Conservation (phyloP, 2,113 vertebrate genomes). For the Petrocephalus microphthalmus region DNA sequence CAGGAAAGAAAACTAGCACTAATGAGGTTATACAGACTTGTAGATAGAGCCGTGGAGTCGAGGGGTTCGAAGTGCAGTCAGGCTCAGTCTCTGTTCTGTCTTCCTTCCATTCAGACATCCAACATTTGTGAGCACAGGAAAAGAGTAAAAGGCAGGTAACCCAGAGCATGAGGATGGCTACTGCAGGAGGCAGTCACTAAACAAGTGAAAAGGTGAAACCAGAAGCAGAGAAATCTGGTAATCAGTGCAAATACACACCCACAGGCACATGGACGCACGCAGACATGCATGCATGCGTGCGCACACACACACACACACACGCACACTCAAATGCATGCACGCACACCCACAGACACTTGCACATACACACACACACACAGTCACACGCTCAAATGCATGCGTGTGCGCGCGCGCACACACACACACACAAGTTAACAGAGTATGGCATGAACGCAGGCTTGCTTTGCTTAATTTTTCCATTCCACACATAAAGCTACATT, state of each 20-base stretch:
- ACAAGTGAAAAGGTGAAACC: not conserved
- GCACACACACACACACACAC: slow-evolving; percentile 4
- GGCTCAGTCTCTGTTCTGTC: not conserved
- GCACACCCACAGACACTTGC: not conserved
- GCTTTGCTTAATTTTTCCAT: slow-evolving; percentile 23
- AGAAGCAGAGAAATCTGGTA: not conserved
- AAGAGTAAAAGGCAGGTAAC: not conserved
- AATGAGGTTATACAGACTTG: not conserved
- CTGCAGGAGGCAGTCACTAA: not conserved
- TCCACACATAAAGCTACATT: slow-evolving; percentile 39
- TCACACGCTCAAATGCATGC: not conserved
- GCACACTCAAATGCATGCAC: not conserved
- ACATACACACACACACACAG: too few species aligned
- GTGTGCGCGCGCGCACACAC: not conserved
- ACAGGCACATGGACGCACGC: not conserved
- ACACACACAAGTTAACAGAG: not conserved
- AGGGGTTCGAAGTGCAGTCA: not conserved
- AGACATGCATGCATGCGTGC: not conserved
- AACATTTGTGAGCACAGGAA: not conserved
- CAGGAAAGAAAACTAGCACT: slow-evolving; percentile 6
- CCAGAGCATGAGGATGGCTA: not conserved
- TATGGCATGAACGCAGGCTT: slow-evolving; percentile 3
- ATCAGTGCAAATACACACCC: not conserved
- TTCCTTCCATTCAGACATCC: not conserved
- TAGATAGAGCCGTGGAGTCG: not conserved